A percentile compares a stretch with the other conserved stretches of the same genome.
Evolutionary conservation across 2,888 invertebrate species (phyloP).

Genomic region (Marronus borbonicus): DNA sequence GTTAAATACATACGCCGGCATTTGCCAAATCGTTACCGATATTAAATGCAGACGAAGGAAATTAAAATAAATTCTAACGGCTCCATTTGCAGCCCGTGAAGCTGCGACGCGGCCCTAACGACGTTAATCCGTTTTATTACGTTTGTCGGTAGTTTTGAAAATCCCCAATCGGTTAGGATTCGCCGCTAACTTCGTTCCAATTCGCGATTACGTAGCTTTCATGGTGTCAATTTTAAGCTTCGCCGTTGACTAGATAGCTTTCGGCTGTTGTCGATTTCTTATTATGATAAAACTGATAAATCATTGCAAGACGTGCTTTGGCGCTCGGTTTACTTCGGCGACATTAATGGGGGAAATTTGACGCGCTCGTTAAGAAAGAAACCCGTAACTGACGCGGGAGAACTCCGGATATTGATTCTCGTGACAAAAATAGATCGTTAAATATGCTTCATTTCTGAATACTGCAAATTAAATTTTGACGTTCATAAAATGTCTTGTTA

Average conservation of each 20-base stretch:
- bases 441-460: not conserved
- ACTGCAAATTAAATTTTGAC: not conserved
- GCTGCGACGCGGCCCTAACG: not conserved
- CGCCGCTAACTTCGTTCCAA: not conserved
- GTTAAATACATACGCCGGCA: too few relatives aligned
- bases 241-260: not conserved
- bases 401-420: not conserved
- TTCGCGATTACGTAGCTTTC: constrained; percentile 2
- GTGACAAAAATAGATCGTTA: not conserved
- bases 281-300: not conserved
- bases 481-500: too few relatives aligned
- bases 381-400: not conserved
- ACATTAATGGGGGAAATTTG: not conserved
- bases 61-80: not conserved
- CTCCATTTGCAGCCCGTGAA: not conserved
- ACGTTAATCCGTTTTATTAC: constrained; percentile 15
- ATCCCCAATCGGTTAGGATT: not conserved
- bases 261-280: not conserved
- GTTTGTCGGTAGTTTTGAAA: not conserved
- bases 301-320: not conserved
- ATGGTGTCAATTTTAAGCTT: not conserved
- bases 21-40: not conserved
- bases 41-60: not conserved
- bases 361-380: not conserved
- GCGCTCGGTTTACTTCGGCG: not conserved